Conservation (phyloP, 1,140 invertebrate species). For the Heliothis subflexa region DNA sequence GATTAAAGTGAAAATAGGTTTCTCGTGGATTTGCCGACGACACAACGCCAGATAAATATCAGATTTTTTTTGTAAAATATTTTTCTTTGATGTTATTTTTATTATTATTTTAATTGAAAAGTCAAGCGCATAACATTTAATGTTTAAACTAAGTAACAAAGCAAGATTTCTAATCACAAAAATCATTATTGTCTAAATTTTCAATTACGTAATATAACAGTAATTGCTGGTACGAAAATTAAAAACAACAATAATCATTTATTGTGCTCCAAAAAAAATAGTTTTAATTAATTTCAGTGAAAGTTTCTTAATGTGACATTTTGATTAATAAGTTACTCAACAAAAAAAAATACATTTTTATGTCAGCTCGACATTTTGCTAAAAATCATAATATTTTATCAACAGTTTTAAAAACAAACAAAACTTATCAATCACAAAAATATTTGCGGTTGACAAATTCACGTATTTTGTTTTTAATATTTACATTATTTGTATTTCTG, state of each 20-base stretch:
- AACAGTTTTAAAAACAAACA: background rate
- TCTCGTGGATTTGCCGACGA: background rate
- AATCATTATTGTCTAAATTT: background rate
- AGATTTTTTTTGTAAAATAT: background rate
- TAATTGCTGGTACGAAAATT: background rate
- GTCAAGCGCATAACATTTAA: background rate
- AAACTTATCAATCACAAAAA: slow-evolving; percentile 10
- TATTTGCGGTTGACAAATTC: slow-evolving; percentile 17
- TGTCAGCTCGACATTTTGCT: background rate
- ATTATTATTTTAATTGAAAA: background rate
- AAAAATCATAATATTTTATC: background rate
- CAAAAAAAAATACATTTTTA: background rate
- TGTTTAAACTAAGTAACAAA: background rate
- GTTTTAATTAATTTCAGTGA: background rate
- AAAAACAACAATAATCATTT: background rate
- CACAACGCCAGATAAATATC: background rate
- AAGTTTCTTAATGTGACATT: background rate
- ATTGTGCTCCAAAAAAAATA: background rate
- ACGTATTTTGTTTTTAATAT: slow-evolving; percentile 6
- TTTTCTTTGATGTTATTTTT: background rate
- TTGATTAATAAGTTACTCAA: background rate
- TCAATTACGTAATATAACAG: background rate
- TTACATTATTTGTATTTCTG: background rate
- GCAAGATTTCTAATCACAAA: background rate
- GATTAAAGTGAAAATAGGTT: slow-evolving; percentile 6